Evolutionary conservation across 2,113 vertebrate species (phyloP), one percentile per base, ranked within the genome.

Genomic region (Actinemys pallida): DNA sequence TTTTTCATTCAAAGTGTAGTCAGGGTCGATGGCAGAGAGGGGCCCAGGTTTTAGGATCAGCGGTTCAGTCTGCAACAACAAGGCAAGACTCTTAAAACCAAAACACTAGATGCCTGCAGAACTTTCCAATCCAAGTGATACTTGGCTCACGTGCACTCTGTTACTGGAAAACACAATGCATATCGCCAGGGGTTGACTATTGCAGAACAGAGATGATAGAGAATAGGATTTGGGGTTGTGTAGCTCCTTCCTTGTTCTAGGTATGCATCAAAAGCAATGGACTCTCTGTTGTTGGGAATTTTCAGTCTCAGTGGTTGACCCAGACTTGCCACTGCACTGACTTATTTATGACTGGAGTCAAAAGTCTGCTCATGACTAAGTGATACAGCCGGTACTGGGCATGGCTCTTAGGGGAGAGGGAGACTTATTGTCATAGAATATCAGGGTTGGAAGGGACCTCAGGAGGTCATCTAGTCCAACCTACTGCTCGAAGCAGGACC

Each of bases 1-100:
- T 87, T 95, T 97, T 72, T 99, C 98, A 1, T 98, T 99, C 88
- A 99, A 92, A 88, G 95, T 97, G 94, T 95, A 97, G 97, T 99
- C 99, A 76, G 99, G 99, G 75, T 99, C 99, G 3, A 95, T 95
- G 57, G 99, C 99, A 25, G 98, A 98, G 91, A 99, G 84, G 1
- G 99, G 99, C 1, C 98, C 99, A 0, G 99, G 99, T 24, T 98
- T 91, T 69, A 99, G 97, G 8, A 54, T 59, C 50, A 99, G 83
- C 0, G 98, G 97, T 0, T 97, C 98, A 0, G 53, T 98, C 99
- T 99, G 98, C 75, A 97, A 86, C 8, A 65, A 19, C 29, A 84
- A 83, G 24, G 22, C 20, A 49, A 80, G 83, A 20, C 6, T 1
- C 95, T 56, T 82, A 35, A 39, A 5, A n/a, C 5, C 3, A 9